Percentiles rank a stretch among this genome's conserved stretches.
These are phyloP conservation scores for Anthophora plumipes DNA, from an alignment of 2,888 invertebrate genomes.

Conservation along the genomic window DNA sequence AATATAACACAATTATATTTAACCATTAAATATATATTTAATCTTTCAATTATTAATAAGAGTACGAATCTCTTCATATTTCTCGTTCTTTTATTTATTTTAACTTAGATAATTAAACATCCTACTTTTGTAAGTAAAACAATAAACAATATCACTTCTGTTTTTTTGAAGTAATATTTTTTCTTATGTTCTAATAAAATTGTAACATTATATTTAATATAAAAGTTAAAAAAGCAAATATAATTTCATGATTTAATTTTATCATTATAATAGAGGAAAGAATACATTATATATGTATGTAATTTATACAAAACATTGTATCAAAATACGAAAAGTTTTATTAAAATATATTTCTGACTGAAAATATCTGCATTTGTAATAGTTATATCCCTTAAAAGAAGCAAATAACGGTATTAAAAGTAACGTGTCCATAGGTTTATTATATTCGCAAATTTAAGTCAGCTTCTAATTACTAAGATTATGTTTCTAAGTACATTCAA, in stretches of 20 bases:
- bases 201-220: background rate
- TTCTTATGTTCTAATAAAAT: background rate
- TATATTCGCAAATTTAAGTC: no score
- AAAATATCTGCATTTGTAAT: no score
- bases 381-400: no score
- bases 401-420: no score
- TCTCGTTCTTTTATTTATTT: background rate
- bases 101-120: background rate
- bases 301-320: background rate
- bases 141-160: background rate
- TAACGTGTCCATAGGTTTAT: no score
- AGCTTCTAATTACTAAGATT: no score
- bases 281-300: conserved; percentile 11
- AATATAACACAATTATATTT: background rate
- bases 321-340: background rate
- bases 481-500: no score
- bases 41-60: background rate
- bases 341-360: background rate
- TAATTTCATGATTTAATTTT: background rate
- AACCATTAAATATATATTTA: no score
- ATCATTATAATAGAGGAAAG: background rate
- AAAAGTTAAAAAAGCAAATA: background rate
- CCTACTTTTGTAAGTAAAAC: background rate
- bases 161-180: background rate
- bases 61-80: background rate